Percentiles rank a stretch among this genome's conserved stretches.
These are phyloP conservation scores for Drosophila nebulosa DNA, from an alignment of 1,140 invertebrate genomes.

Conservation along the genomic window DNA sequence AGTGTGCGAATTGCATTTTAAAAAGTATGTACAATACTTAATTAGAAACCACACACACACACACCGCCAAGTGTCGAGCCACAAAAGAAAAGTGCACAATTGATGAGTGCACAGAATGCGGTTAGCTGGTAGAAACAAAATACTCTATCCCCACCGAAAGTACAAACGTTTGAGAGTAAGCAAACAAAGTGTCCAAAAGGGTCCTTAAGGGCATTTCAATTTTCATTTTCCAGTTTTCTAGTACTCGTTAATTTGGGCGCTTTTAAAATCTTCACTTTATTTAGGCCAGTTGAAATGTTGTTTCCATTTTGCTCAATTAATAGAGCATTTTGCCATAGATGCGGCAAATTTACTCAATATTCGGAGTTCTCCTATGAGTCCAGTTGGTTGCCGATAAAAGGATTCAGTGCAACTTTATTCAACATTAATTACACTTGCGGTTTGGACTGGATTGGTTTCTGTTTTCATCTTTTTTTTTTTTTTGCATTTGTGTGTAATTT, in stretches of 20 bases:
- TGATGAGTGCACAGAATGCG: conserved; percentile 37
- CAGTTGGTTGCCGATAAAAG: conserved; percentile 34
- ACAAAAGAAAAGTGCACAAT: conserved; percentile 33
- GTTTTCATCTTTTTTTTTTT: conserved; percentile 7
- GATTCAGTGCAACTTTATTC: conserved; percentile 56
- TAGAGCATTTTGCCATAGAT: conserved; percentile 1
- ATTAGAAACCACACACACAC: conserved; percentile 65
- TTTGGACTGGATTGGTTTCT: conserved; percentile 45
- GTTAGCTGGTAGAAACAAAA: conserved; percentile 8
- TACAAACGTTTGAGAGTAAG: no score
- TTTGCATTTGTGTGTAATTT: neutral
- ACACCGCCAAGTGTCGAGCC: conserved; percentile 1
- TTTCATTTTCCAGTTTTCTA: neutral
- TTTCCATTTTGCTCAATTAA: neutral
- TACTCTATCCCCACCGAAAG: neutral
- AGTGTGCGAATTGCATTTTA: conserved; percentile 31
- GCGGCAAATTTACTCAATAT: neutral
- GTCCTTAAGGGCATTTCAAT: no score
- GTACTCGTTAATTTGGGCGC: neutral
- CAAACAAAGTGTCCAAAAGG: no score
- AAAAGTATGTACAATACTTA: conserved; percentile 57
- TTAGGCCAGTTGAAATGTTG: neutral
- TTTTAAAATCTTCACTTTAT: neutral
- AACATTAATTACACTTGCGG: conserved; percentile 70
- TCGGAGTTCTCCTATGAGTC: neutral